Conservation (phyloP, 37 sponge, comb jelly and placozoan species). For the Ephydatia muelleri region DNA sequence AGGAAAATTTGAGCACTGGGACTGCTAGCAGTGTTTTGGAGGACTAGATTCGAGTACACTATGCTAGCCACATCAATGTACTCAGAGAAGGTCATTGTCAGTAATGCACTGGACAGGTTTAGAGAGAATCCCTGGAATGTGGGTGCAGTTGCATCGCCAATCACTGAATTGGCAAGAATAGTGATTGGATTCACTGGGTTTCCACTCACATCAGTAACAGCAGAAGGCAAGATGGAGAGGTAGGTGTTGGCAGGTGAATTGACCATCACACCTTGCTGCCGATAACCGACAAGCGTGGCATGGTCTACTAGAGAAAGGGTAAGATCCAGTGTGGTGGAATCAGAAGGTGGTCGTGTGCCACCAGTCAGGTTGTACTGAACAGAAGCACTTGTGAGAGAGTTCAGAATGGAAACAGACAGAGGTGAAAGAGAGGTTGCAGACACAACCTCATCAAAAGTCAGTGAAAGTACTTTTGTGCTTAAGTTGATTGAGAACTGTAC, state of each 20-base stretch:
- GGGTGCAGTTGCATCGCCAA: constrained; percentile 67
- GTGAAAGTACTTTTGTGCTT: constrained; percentile 57
- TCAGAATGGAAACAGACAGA: constrained; percentile 65
- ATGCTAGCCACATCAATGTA: constrained; percentile 62
- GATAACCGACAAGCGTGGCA: constrained; percentile 40
- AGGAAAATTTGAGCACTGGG: constrained; percentile 21
- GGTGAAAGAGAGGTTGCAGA: constrained; percentile 53
- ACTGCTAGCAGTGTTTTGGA: constrained; percentile 26
- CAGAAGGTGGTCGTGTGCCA: constrained; percentile 38
- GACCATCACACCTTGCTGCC: constrained; percentile 49
- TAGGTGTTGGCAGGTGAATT: constrained; percentile 48
- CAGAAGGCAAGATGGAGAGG: constrained; percentile 52
- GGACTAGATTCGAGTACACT: constrained; percentile 12
- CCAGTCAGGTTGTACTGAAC: constrained; percentile 36
- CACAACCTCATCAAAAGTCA: constrained; percentile 90
- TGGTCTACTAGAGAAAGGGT: constrained; percentile 49
- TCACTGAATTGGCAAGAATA: constrained; percentile 26
- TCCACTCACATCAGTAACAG: constrained; percentile 76
- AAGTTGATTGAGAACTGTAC: constrained; percentile 59
- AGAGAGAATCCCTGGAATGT: constrained; percentile 45
- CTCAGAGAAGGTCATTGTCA: constrained; percentile 84
- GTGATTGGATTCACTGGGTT: constrained; percentile 70
- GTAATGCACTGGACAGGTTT: constrained; percentile 51
- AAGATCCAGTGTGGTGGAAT: constrained; percentile 56
- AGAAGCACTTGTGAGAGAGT: neutral